Base-by-base conservation (phyloP, 2,113 vertebrate species). In the Petroica traversi region DNA sequence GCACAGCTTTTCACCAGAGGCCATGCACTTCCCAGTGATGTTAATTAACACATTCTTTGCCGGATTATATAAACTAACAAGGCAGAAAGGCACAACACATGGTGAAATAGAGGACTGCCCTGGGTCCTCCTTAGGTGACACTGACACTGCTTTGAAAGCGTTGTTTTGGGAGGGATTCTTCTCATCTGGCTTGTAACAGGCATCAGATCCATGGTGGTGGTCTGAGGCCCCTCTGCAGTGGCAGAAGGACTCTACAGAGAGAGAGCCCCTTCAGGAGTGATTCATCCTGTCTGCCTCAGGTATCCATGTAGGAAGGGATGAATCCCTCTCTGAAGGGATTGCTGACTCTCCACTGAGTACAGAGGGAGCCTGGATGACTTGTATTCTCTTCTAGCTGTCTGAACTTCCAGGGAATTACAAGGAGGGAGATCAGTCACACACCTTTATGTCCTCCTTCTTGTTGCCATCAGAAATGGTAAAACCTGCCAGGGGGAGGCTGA, bases 81-180 rank as follows among this genome's bases (percentile, higher is more conserved):
- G 38, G 51, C 16, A 76, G 67, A 62, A 91, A 83, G 61, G 18
- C 59, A 40, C 18, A 77, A 48, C 25, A 57, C 45, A 8, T 41
- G 10, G 48, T 75, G 15, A 55, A 89, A 48, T 2, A 59, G 61
- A 45, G 43, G 31, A 41, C 33, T 48, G 40, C 67, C 43, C 29
- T 84, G 69, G 68, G 40, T 78, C 84, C 81, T 75, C 43, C 73
- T 86, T 57, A 67, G 52, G 58, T 40, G 78, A n/a, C 45, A 43
- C 34, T 36, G 66, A 59, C 28, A 33, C 29, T 88, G 25, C 58
- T 92, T 85, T 89, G 41, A 66, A 93, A 52, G 33, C 15, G 11
- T 61, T 3, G 0, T 29, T 85, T 92, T 0, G 0, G 29, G 41
- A 90, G 49, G 14, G 25, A 79, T 79, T 88, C 3, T 1, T 79